Evolutionary conservation across 2,888 invertebrate species (phyloP).

Genomic region (Leucoma salicis): DNA sequence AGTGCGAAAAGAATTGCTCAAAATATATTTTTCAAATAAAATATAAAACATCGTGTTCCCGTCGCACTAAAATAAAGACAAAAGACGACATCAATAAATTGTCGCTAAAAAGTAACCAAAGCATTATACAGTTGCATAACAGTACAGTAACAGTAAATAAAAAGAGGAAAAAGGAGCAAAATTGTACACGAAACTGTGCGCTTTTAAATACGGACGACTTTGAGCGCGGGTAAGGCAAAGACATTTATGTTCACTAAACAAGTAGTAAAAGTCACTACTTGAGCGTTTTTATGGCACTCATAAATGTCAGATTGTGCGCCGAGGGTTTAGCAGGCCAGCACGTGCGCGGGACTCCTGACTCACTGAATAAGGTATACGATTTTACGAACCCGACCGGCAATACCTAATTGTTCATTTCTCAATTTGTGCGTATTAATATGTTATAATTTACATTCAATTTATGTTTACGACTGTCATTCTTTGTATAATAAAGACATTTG

Average conservation of each 20-base stretch:
- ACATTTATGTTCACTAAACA: conserved; percentile 84
- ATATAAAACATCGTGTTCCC: conserved; percentile 67
- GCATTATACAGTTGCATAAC: conserved; percentile 80
- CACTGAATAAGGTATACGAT: conserved; percentile 43
- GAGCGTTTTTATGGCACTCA: conserved; percentile 83
- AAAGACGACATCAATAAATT: conserved; percentile 74
- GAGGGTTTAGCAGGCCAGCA: conserved; percentile 65
- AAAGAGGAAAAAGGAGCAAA: conserved; percentile 74
- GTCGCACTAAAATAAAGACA: conserved; percentile 72
- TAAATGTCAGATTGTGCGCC: conserved; percentile 82
- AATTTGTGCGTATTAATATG: conserved; percentile 45
- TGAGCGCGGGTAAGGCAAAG: conserved; percentile 80
- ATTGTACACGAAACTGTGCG: conserved; percentile 77
- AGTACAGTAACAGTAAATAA: conserved; percentile 78
- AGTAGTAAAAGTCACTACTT: conserved; percentile 84
- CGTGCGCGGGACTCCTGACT: conserved; percentile 46
- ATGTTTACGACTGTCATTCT: conserved; percentile 43
- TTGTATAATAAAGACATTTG: conserved; percentile 49
- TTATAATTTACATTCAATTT: conserved; percentile 33
- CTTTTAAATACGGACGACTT: conserved; percentile 81
- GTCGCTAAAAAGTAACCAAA: conserved; percentile 78
- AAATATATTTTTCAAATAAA: conserved; percentile 53
- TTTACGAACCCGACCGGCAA: conserved; percentile 36
- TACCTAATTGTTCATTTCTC: conserved; percentile 64
- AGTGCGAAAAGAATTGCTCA: too few relatives aligned